Conservation (phyloP, 2,888 invertebrate genomes). For the Patella caerulea region DNA sequence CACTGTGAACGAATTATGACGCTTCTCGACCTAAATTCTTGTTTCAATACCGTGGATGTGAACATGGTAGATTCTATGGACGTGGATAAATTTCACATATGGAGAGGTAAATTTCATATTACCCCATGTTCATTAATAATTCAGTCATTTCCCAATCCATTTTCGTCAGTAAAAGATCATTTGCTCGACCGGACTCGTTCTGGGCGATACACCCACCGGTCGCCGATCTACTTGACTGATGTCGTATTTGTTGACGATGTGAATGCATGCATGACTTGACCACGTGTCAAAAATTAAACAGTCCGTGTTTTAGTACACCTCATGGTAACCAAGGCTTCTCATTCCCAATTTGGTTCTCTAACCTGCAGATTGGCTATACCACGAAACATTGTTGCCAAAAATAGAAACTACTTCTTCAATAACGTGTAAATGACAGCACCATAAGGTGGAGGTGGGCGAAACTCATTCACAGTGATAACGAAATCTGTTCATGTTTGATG, state of each 20-base stretch:
- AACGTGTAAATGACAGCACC: conserved; percentile 13
- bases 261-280: conserved; percentile 7
- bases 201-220: conserved; percentile 25
- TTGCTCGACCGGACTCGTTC: conserved; percentile 3
- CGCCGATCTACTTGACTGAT: neutral
- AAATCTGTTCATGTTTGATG: conserved; percentile 12
- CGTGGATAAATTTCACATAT: conserved; percentile 56
- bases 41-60: conserved; percentile 52
- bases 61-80: conserved; percentile 54
- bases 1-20: conserved; percentile 54
- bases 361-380: conserved; percentile 16
- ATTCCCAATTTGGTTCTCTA: conserved; percentile 23
- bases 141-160: neutral
- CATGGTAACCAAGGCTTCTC: conserved; percentile 5
- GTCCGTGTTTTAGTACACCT: conserved; percentile 8
- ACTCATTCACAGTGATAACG: conserved; percentile 9
- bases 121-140: conserved; percentile 17
- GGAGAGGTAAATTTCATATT: conserved; percentile 52
- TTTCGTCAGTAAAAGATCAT: neutral
- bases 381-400: conserved; percentile 15
- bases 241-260: neutral
- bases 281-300: neutral
- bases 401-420: neutral
- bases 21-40: conserved; percentile 62
- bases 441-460: conserved; percentile 11